Evolutionary conservation across 2,797 vertebrate species (phyloP).

Genomic region (Pteronotus mesoamericanus): DNA sequence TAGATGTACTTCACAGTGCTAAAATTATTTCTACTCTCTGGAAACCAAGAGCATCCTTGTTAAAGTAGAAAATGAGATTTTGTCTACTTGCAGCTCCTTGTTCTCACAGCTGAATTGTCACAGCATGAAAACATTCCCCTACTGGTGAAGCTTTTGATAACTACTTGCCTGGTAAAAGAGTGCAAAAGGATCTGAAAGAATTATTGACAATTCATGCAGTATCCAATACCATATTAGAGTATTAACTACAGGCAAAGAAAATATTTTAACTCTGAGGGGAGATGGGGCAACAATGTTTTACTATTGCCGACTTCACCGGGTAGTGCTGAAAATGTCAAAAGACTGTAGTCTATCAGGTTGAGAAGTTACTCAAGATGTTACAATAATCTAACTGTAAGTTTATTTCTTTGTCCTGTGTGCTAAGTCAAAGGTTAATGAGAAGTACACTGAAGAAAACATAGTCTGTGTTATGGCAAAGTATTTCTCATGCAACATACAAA

Average conservation of each 20-base stretch:
- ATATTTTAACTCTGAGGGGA: conserved; percentile 75
- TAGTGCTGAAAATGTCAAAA: conserved; percentile 76
- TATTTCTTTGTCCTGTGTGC: conserved; percentile 89
- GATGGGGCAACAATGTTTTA: conserved; percentile 79
- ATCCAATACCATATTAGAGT: conserved; percentile 74
- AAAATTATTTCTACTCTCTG: conserved; percentile 72
- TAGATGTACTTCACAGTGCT: conserved; percentile 56
- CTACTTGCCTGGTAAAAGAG: conserved; percentile 72
- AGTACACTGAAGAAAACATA: conserved; percentile 78
- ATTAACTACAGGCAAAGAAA: conserved; percentile 67
- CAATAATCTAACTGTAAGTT: conserved; percentile 85
- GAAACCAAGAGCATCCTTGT: conserved; percentile 74
- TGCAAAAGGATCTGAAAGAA: conserved; percentile 64
- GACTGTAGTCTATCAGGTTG: conserved; percentile 74
- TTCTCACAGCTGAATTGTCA: conserved; percentile 76
- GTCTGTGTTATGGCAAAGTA: conserved; percentile 77
- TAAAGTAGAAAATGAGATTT: conserved; percentile 77
- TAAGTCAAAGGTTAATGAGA: conserved; percentile 87
- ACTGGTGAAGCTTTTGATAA: conserved; percentile 67
- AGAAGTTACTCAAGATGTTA: conserved; percentile 78
- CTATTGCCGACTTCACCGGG: conserved; percentile 74
- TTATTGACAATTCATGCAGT: conserved; percentile 80
- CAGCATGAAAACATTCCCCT: conserved; percentile 76
- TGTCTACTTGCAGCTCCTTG: conserved; percentile 57
- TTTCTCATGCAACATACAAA: conserved; percentile 46